Conservation (phyloP, 2,888 invertebrate species). For the Ditula angustiorana region DNA sequence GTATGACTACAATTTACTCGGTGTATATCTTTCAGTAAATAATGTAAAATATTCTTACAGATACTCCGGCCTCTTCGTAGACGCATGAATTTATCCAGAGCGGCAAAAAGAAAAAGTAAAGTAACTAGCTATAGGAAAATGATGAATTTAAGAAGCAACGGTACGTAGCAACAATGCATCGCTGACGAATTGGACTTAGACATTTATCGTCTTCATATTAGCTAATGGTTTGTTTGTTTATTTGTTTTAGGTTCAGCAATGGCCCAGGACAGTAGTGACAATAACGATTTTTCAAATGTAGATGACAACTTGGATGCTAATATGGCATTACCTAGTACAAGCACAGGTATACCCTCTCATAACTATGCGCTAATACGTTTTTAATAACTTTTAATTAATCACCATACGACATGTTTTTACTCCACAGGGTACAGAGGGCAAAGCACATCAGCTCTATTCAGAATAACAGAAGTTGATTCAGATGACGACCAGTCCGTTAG, state of each 20-base stretch:
- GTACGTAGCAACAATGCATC: slow-evolving; percentile 49
- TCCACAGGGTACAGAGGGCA: slow-evolving; percentile 76
- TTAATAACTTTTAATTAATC: not conserved
- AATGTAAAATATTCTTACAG: slow-evolving; percentile 48
- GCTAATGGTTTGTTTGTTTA: slow-evolving; percentile 17
- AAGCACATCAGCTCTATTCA: slow-evolving; percentile 72
- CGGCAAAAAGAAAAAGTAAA: slow-evolving; percentile 77
- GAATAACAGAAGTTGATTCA: slow-evolving; percentile 86
- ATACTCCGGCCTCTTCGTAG: slow-evolving; percentile 72
- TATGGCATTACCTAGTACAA: slow-evolving; percentile 87
- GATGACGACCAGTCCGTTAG: slow-evolving; percentile 86
- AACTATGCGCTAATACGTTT: slow-evolving; percentile 16
- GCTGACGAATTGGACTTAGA: not conserved
- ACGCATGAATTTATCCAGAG: slow-evolving; percentile 72
- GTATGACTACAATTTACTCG: no score
- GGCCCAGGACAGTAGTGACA: slow-evolving; percentile 68
- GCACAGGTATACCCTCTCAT: slow-evolving; percentile 79
- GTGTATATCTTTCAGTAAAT: not conserved
- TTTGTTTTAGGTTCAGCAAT: slow-evolving; percentile 58
- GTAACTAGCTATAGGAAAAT: slow-evolving; percentile 71
- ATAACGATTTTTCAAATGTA: slow-evolving; percentile 61
- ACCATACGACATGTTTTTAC: not conserved
- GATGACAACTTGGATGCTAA: slow-evolving; percentile 70
- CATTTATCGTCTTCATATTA: slow-evolving; percentile 10
- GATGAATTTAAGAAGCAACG: slow-evolving; percentile 70